These are phyloP conservation scores for Netta rufina DNA, from an alignment of 2,797 vertebrate genomes.

Conservation along the genomic window DNA sequence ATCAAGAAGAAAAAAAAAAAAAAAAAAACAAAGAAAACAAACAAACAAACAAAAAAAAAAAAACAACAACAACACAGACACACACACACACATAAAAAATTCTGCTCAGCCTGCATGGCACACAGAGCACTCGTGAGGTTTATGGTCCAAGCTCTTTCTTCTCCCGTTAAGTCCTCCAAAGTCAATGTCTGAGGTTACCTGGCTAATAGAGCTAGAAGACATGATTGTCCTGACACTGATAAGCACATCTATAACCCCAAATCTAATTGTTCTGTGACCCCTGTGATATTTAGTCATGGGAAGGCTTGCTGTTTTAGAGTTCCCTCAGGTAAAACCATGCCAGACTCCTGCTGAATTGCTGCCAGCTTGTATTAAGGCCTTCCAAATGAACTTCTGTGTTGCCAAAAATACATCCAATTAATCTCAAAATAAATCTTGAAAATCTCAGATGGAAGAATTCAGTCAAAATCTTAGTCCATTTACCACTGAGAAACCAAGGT, in stretches of 20 bases:
- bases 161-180: not conserved
- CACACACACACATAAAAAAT: too few relatives aligned
- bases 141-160: not conserved
- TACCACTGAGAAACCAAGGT: not conserved
- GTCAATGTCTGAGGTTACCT: not conserved
- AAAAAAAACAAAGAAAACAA: too few relatives aligned
- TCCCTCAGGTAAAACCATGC: slow-evolving; percentile 28
- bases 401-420: slow-evolving; percentile 24
- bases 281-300: slow-evolving; percentile 11
- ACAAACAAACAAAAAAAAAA: too few relatives aligned
- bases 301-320: slow-evolving; percentile 8
- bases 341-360: slow-evolving; percentile 31
- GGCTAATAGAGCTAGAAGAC: not conserved
- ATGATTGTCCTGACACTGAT: slow-evolving; percentile 35
- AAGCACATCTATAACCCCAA: slow-evolving; percentile 46
- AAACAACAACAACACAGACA: too few relatives aligned
- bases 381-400: not conserved
- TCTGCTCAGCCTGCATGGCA: not conserved
- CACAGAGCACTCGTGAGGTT: not conserved
- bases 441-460: not conserved
- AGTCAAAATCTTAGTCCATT: not conserved
- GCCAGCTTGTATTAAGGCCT: slow-evolving; percentile 29
- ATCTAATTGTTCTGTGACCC: slow-evolving; percentile 45
- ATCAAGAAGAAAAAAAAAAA: not conserved
- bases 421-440: slow-evolving; percentile 10